Evolutionary conservation across 2,888 invertebrate species (phyloP).

Genomic region (Glaucopsyche alexis): DNA sequence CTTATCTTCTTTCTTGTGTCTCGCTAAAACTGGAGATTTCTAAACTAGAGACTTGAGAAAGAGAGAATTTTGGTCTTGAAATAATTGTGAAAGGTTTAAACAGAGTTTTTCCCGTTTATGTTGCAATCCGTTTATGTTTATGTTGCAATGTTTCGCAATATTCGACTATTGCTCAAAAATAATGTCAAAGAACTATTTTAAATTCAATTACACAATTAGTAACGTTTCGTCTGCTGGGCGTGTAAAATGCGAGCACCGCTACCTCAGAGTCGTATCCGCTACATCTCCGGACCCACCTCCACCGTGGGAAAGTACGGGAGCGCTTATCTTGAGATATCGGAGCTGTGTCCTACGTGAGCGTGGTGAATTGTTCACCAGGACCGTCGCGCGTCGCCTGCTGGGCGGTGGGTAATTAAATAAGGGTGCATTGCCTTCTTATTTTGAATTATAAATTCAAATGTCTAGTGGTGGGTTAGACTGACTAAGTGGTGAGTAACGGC

Average conservation of each 20-base stretch:
- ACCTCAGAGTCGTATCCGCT: constrained; percentile 30
- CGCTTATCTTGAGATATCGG: constrained; percentile 72
- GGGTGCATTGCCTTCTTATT: neutral
- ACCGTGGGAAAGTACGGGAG: constrained; percentile 59
- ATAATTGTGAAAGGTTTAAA: too few species aligned
- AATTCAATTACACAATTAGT: constrained; percentile 19
- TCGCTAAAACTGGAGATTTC: too few species aligned
- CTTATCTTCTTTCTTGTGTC: neutral
- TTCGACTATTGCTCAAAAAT: neutral
- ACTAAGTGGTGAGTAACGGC: neutral
- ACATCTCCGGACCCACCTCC: constrained; percentile 33
- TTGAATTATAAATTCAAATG: neutral
- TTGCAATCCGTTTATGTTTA: neutral
- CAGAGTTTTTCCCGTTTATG: too few species aligned
- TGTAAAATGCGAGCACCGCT: constrained; percentile 4
- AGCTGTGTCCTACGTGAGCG: constrained; percentile 44
- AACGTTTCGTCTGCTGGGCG: constrained; percentile 19
- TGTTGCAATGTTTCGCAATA: neutral
- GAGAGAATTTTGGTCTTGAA: too few species aligned
- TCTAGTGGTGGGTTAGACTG: neutral
- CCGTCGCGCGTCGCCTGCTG: constrained; percentile 6
- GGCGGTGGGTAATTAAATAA: constrained; percentile 7
- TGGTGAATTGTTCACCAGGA: constrained; percentile 49
- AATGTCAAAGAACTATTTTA: neutral
- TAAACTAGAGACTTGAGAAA: too few species aligned